These are phyloP conservation scores for Proteles cristata DNA, from an alignment of 2,113 vertebrate genomes.

Conservation along the genomic window DNA sequence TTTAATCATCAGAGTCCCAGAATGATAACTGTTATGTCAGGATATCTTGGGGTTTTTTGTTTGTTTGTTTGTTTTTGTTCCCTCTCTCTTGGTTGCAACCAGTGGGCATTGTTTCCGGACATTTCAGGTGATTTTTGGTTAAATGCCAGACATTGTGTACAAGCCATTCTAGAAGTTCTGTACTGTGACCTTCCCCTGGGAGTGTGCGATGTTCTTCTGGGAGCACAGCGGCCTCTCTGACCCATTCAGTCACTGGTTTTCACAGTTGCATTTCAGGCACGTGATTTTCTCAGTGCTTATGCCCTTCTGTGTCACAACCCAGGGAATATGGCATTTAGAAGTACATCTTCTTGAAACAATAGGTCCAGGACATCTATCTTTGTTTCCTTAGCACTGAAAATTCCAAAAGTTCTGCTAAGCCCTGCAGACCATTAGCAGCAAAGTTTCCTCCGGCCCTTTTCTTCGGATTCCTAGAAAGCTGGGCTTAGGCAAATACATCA, in stretches of 20 bases:
- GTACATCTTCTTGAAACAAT: not conserved
- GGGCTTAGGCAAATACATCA: not conserved
- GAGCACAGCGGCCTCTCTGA: not conserved
- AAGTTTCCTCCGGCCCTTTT: not conserved
- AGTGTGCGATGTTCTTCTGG: not conserved
- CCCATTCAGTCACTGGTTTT: not conserved
- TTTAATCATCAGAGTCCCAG: not conserved
- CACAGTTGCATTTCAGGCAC: not conserved
- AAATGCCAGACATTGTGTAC: not conserved
- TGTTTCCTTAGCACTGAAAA: not conserved
- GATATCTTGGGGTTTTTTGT: not conserved
- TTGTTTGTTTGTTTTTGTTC: not conserved
- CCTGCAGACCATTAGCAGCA: not conserved
- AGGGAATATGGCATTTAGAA: accelerated
- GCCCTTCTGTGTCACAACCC: not conserved
- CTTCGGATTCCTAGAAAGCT: not conserved
- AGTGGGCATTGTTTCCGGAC: not conserved
- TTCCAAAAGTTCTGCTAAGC: too few species aligned
- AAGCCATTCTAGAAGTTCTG: accelerated
- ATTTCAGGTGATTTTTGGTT: not conserved
- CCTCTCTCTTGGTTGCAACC: not conserved
- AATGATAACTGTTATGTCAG: not conserved
- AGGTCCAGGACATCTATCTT: not conserved
- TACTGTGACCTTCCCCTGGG: not conserved
- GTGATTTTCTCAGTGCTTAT: not conserved